These are phyloP conservation scores for Oxyteleia sp. DNA, from an alignment of 2,888 invertebrate genomes.

Conservation along the genomic window DNA sequence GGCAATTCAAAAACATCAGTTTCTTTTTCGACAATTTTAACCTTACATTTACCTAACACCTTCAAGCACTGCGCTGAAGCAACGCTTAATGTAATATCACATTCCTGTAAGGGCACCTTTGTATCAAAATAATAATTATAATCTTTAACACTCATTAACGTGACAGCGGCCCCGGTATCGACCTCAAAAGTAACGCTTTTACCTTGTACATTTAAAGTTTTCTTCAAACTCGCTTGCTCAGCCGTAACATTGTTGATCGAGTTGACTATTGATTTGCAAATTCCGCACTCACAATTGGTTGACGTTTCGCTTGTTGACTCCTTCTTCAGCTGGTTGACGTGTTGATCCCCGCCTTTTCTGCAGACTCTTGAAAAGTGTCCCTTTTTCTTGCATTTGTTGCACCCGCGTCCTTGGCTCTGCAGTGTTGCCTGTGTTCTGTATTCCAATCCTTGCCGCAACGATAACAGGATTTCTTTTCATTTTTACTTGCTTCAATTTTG, in stretches of 20 bases:
- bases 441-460: conserved; percentile 11
- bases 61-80: too few species aligned
- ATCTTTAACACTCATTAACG: conserved; percentile 4
- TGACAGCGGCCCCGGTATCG: conserved; percentile 31
- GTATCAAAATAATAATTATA: too few species aligned
- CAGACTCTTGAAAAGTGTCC: conserved; percentile 17
- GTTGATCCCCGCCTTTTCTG: conserved; percentile 1
- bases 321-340: neutral
- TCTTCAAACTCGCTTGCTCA: neutral
- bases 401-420: neutral
- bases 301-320: neutral
- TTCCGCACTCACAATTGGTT: neutral
- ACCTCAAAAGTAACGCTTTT: conserved; percentile 26
- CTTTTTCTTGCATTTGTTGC: conserved; percentile 5
- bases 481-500: neutral
- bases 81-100: neutral
- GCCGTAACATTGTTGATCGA: too few species aligned
- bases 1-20: neutral
- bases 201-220: conserved; percentile 14
- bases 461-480: neutral
- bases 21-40: too few species aligned
- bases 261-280: too few species aligned
- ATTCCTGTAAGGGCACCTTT: neutral
- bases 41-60: too few species aligned
- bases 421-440: neutral